Conservation (phyloP, 2,797 vertebrate genomes). For the Arremon brunneinucha region DNA sequence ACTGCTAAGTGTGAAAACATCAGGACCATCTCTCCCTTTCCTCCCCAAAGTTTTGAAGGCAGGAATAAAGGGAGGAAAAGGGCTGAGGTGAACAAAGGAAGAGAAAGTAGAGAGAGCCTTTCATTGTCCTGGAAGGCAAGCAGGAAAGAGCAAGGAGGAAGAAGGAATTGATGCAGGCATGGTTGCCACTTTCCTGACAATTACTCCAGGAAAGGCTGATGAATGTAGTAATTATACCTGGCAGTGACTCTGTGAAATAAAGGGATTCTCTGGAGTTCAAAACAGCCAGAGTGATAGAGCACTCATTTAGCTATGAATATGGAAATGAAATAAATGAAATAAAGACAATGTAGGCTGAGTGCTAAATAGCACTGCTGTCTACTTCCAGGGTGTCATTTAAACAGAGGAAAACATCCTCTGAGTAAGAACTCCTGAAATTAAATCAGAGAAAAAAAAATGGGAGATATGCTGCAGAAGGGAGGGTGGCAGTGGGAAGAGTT, state of each 20-base stretch:
- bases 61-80: neutral
- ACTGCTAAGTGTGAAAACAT: neutral
- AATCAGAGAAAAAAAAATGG: neutral
- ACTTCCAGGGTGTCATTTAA: neutral
- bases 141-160: neutral
- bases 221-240: constrained; percentile 42
- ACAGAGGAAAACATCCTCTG: neutral
- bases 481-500: neutral
- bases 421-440: neutral
- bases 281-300: neutral
- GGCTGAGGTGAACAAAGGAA: neutral
- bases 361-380: neutral
- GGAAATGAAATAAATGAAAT: neutral
- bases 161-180: neutral
- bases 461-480: neutral
- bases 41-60: neutral
- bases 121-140: neutral
- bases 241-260: neutral
- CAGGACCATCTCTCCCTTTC: neutral
- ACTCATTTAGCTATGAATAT: neutral
- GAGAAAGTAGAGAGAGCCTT: neutral
- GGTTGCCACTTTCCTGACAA: constrained; percentile 18
- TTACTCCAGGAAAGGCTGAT: constrained; percentile 48
- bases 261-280: neutral
- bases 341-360: neutral